Evolutionary conservation across 2,888 invertebrate genomes (phyloP).

Genomic region (Cecidostiba fungosa): DNA sequence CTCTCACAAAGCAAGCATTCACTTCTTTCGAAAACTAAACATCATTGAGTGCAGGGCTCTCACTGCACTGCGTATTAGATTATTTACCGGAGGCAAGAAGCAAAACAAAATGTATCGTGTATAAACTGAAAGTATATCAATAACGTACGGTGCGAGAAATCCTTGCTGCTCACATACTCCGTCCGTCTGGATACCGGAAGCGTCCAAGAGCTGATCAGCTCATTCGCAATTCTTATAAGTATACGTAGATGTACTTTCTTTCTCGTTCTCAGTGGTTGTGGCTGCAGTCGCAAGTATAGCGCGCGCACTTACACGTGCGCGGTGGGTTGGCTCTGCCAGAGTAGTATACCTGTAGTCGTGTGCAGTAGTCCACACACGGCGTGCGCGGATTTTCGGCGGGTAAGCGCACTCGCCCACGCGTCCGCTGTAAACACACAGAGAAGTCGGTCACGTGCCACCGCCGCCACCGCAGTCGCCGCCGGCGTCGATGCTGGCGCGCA

Average conservation of each 20-base stretch:
- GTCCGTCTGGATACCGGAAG: background rate
- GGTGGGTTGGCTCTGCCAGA: background rate
- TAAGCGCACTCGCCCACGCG: conserved; percentile 33
- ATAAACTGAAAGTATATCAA: background rate
- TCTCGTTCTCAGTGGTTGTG: too few species aligned
- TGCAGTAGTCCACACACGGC: background rate
- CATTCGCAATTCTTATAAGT: background rate
- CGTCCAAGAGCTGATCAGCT: background rate
- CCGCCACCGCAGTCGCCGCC: conserved; percentile 29
- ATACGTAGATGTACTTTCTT: too few species aligned
- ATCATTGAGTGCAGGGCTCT: background rate
- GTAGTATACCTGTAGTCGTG: background rate
- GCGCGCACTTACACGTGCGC: background rate
- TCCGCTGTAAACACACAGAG: conserved; percentile 46
- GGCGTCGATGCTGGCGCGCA: conserved; percentile 25
- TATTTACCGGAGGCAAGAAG: background rate
- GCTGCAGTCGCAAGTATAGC: background rate
- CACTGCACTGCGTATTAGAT: too few species aligned
- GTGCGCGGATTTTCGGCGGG: conserved; percentile 33
- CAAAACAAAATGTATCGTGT: background rate
- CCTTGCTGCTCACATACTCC: background rate
- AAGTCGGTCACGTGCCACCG: conserved; percentile 45
- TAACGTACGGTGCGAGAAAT: background rate
- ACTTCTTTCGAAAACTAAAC: background rate
- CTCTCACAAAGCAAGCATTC: background rate